Evolutionary conservation across 2,113 vertebrate genomes (phyloP), one percentile per base, ranked within the genome.

Genomic region (Coracopsis vasa): DNA sequence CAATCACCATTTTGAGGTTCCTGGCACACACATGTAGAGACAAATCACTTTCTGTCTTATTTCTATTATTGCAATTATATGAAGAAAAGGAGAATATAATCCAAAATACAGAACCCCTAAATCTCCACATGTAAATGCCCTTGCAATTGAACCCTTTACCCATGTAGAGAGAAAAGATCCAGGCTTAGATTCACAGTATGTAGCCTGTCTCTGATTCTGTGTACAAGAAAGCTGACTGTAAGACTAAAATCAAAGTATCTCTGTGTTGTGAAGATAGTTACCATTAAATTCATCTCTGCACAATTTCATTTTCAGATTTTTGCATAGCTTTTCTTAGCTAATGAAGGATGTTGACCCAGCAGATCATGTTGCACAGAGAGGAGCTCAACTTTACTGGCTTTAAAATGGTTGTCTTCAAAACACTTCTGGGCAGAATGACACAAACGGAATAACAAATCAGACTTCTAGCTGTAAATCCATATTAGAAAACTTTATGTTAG

Each of bases 161-260:
- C 61, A 81, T 78, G 73, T 13, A 17, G 66, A 85, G 28, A 90
- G 48, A 77, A 91, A 73, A 90, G 33, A 88, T 56, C 39, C 74
- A 73, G 48, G 67, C 48, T 87, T 42, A 81, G 15, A 79, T 79
- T 90, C 67, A 53, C 15, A 65, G 8, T 21, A 56, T 41, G 42
- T 78, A 67, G 29, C 53, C 65, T 90, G 53, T 71, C 41, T 90
- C 37, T 65, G 37, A 53, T 44, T 83, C 86, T 88, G 0, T n/a
- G 53, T 56, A 51, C 73, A 69, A 83, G 71, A 90, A 81, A 80
- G 24, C 80, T 86, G 90, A 62, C 58, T 90, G 44, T 83, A 92
- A 90, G 64, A 83, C n/a, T 37, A 77, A 92, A 95, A 90, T 86
- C n/a, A 72, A 86, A 94, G 94, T 82, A 80, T 54, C 35, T 85